phyloP scores from a whole-genome alignment of 2,113 vertebrate species.

The Oxyruncus cristatus region DNA sequence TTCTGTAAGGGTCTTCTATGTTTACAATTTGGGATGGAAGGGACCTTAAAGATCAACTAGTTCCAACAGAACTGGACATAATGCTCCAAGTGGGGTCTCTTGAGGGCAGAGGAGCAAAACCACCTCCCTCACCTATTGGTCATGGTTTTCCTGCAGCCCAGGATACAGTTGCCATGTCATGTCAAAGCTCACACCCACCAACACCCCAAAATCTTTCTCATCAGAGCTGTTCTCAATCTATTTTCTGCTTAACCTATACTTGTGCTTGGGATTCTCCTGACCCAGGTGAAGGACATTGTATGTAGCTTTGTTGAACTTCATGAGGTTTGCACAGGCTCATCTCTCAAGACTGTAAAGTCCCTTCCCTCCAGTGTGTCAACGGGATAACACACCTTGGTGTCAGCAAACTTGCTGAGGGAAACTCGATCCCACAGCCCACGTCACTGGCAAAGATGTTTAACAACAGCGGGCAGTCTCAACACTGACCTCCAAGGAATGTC shows the following conservation, averaged over 20 bases:
- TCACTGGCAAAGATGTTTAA: not conserved
- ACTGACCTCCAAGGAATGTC: fast-evolving
- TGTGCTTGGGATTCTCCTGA: not conserved
- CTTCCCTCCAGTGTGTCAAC: fast-evolving
- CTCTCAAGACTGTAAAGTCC: not conserved
- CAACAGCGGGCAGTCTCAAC: too few species aligned
- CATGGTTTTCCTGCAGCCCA: not conserved
- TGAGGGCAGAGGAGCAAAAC: not conserved
- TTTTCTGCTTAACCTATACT: not conserved
- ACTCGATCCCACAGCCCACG: not conserved
- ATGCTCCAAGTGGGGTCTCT: not conserved
- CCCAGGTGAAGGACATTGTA: not conserved
- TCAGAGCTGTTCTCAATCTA: not conserved
- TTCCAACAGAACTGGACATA: not conserved
- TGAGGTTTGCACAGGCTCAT: not conserved
- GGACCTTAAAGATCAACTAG: not conserved
- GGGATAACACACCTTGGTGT: too few species aligned
- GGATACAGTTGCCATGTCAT: not conserved
- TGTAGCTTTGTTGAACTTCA: not conserved
- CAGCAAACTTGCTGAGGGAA: not conserved
- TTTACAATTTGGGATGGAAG: not conserved
- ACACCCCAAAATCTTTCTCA: not conserved
- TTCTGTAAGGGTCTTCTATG: too few species aligned
- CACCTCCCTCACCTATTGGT: not conserved
- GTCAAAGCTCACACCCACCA: not conserved